These are phyloP conservation scores for Gavialis gangeticus DNA, from an alignment of 2,113 vertebrate genomes.

Conservation along the genomic window DNA sequence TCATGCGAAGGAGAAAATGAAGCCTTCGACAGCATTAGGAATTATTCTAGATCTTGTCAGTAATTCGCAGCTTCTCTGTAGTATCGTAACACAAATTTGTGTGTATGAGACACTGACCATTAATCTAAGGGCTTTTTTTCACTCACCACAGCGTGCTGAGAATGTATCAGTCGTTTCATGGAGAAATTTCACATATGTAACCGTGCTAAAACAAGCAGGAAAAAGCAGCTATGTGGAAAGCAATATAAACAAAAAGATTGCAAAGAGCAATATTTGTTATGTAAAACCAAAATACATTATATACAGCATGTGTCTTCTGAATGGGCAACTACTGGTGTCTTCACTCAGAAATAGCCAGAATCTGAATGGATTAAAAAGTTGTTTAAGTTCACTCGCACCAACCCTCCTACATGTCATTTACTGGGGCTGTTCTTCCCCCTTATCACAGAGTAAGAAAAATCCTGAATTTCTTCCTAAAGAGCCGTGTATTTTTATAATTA, in stretches of 20 bases:
- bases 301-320: slow-evolving; percentile 27
- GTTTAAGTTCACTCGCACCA: background rate
- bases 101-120: slow-evolving; percentile 83
- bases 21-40: slow-evolving; percentile 85
- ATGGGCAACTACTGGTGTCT: slow-evolving; percentile 3
- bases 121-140: slow-evolving; percentile 79
- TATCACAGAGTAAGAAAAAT: background rate
- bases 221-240: slow-evolving; percentile 72
- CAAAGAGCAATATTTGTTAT: slow-evolving; percentile 73
- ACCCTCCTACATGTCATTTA: slow-evolving; percentile 38
- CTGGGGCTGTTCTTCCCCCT: background rate
- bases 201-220: slow-evolving; percentile 77
- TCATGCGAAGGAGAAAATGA: slow-evolving; percentile 83
- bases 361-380: slow-evolving; percentile 56
- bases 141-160: slow-evolving; percentile 63
- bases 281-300: slow-evolving; percentile 56
- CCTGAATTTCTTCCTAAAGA: slow-evolving; percentile 40
- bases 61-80: slow-evolving; percentile 82
- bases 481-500: slow-evolving; percentile 19
- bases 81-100: slow-evolving; percentile 83
- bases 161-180: slow-evolving; percentile 80
- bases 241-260: slow-evolving; percentile 71
- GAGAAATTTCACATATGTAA: slow-evolving; percentile 76
- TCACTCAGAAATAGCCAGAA: background rate
- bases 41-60: slow-evolving; percentile 88